Conservation (phyloP, 37 sponge, comb jelly and placozoan species). For the Oopsacas minuta region DNA sequence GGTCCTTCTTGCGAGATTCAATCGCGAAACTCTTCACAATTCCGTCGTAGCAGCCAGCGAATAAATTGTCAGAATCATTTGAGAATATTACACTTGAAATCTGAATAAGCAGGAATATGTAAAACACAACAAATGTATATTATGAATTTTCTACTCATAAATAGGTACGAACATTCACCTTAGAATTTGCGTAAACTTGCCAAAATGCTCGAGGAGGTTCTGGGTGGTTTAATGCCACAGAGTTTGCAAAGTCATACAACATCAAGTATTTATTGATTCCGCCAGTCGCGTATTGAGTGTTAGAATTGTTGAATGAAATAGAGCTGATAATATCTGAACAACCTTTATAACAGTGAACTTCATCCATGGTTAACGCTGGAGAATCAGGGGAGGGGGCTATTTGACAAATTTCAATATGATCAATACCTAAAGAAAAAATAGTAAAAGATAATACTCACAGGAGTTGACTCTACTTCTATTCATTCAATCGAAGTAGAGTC, state of each 20-base stretch:
- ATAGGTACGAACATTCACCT: not conserved
- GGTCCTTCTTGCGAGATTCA: not conserved
- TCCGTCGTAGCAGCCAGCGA: not conserved
- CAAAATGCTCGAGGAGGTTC: not conserved
- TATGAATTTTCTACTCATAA: not conserved
- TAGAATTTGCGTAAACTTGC: not conserved
- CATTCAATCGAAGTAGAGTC: no score
- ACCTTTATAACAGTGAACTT: not conserved
- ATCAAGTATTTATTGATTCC: not conserved
- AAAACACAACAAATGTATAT: not conserved
- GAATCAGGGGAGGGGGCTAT: no score
- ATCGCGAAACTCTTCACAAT: not conserved
- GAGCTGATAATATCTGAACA: not conserved
- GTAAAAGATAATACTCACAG: no score
- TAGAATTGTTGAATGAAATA: not conserved
- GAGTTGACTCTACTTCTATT: no score
- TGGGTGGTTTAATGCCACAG: not conserved
- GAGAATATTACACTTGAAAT: not conserved
- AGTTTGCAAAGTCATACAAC: not conserved
- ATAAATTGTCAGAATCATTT: not conserved
- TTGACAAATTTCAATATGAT: no score
- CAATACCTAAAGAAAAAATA: no score
- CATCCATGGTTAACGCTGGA: no score
- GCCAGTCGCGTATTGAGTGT: not conserved
- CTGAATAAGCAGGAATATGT: not conserved